Conservation (phyloP, 2,888 invertebrate species). For the Dicyrtomina minuta region DNA sequence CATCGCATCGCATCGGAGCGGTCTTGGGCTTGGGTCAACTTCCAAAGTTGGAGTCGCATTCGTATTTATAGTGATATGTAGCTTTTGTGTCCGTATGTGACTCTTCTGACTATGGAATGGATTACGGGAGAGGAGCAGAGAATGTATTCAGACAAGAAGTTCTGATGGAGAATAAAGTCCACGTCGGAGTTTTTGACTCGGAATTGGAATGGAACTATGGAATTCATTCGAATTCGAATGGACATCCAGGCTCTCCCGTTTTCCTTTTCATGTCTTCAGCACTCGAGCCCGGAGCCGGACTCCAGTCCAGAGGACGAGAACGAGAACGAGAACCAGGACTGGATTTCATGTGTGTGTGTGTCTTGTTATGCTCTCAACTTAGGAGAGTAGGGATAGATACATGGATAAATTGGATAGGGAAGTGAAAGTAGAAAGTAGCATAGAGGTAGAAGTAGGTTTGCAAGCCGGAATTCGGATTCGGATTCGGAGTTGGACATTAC, state of each 20-base stretch:
- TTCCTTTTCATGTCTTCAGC: conserved; percentile 22
- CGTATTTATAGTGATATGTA: no score
- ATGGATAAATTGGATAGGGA: no score
- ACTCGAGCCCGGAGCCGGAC: no score
- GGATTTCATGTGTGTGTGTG: background rate
- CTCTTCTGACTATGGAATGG: no score
- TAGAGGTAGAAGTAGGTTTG: background rate
- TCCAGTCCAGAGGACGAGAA: no score
- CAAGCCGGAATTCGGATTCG: no score
- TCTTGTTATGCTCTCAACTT: no score
- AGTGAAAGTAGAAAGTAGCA: background rate
- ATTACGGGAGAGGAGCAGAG: background rate
- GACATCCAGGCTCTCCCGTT: conserved; percentile 18
- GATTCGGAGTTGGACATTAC: no score
- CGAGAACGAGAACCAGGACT: no score
- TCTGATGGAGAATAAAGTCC: background rate
- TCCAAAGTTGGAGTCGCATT: background rate
- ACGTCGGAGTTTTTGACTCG: background rate
- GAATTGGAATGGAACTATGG: background rate
- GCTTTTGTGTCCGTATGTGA: no score
- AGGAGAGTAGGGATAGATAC: no score
- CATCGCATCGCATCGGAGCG: no score
- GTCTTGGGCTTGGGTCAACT: background rate
- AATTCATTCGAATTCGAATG: background rate
- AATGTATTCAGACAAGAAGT: background rate